Evolutionary conservation across 2,888 invertebrate genomes (phyloP).

Genomic region (Pyrocoelia pectoralis): DNA sequence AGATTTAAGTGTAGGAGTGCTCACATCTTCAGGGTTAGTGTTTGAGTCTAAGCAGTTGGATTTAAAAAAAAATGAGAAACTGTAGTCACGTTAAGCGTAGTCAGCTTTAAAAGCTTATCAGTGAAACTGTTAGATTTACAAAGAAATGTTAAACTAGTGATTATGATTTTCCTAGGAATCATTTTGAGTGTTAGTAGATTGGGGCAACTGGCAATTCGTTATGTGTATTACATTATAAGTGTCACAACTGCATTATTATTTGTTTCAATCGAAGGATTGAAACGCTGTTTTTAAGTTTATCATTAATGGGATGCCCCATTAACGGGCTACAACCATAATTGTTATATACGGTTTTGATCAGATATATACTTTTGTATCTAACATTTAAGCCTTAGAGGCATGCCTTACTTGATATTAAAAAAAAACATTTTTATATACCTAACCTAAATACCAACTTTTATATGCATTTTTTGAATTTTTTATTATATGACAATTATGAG

Average conservation of each 20-base stretch:
- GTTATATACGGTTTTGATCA: conserved; percentile 16
- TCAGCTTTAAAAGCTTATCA: conserved; percentile 28
- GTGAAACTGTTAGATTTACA: conserved; percentile 26
- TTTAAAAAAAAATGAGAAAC: conserved; percentile 10
- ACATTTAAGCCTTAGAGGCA: conserved; percentile 54
- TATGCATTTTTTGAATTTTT: conserved; percentile 49
- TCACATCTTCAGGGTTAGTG: conserved; percentile 41
- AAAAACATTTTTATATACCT: conserved; percentile 42
- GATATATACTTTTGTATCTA: conserved; percentile 46
- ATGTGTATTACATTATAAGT: conserved; percentile 26
- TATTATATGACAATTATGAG: conserved; percentile 14
- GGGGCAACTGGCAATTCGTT: conserved; percentile 32
- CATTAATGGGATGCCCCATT: conserved; percentile 48
- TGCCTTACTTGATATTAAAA: conserved; percentile 48
- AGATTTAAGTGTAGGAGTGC: conserved; percentile 40
- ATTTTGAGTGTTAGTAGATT: conserved; percentile 33
- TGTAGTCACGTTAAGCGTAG: conserved; percentile 21
- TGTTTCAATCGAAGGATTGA: conserved; percentile 17
- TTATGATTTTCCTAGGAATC: conserved; percentile 24
- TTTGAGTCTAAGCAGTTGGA: conserved; percentile 10
- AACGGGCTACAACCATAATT: conserved; percentile 42
- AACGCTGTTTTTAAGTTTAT: conserved; percentile 7
- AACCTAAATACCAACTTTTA: conserved; percentile 51
- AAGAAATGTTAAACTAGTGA: conserved; percentile 22
- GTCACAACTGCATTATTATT: conserved; percentile 28